Base-by-base conservation (phyloP, 1,140 invertebrate genomes). In the Drosophila sulfurigaster region DNA sequence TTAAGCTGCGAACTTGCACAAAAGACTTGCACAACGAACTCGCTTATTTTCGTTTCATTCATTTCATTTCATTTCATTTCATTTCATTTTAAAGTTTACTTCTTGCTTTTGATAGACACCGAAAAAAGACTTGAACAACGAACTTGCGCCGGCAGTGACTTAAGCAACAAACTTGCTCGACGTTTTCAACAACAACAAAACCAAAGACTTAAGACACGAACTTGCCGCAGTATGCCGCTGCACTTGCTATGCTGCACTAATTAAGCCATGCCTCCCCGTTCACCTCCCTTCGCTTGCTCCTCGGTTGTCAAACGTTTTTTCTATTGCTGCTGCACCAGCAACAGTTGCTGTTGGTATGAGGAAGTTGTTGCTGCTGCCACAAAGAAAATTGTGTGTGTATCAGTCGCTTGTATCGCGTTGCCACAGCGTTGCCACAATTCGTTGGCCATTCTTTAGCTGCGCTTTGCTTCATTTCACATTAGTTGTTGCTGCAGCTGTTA, bases 11-110 rank as follows among this genome's bases (percentile, higher is more conserved):
- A 83, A 87, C 80, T 74, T 74, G 59, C 41, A 85, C 77, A 80
- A 85, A 85, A 86, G 75, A 85, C 82, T 72, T 71, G 45, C 66
- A 82, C 75, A 78, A 89, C 83, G 51, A 88, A 87, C 80, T 77
- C 74, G 59, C 41, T 43, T 43, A 43, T 43, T 43, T 43, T 25
- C 20, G 20, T 10, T n/a, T n/a, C n/a, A n/a, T n/a, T n/a, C n/a
- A n/a, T n/a, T n/a, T n/a, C n/a, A 38, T 38, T 8, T 10, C 7
- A 8, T 38, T 32, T 10, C 7, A 8, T 38, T 38, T 8, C 7
- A 8, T 38, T 8, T 38, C 2, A 8, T 38, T 38, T 38, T 0
- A 25, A 25, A 25, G 8, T 38, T 38, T 0, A 3, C 20, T 25
- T 25, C 3, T 25, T 3, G 20, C 20, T 11, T 38, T 38, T n/a